Evolutionary conservation across 92 coral and sea anemone species (phyloP).

Genomic region (Meandrina meandrites): DNA sequence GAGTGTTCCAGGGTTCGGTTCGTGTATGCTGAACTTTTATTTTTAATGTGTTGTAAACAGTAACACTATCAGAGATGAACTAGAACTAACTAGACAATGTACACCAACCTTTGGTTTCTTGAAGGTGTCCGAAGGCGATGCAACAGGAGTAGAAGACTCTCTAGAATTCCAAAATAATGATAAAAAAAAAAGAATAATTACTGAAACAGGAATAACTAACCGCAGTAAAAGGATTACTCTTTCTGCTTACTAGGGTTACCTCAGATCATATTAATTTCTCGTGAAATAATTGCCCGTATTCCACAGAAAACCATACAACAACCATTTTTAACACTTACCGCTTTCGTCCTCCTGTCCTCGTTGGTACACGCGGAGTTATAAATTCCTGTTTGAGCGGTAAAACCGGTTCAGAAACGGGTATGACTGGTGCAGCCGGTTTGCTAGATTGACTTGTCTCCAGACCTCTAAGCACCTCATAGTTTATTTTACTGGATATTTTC

Average conservation of each 20-base stretch:
- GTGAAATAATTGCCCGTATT: neutral
- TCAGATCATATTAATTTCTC: neutral
- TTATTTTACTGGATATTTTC: conserved; percentile 94
- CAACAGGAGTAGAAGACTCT: conserved; percentile 42
- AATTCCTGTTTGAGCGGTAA: conserved; percentile 53
- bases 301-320: neutral
- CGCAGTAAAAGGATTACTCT: neutral
- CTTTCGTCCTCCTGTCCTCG: conserved; percentile 69
- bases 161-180: conserved; percentile 1
- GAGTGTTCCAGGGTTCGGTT: neutral
- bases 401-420: conserved; percentile 46
- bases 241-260: neutral
- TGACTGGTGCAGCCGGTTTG: conserved; percentile 60
- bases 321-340: conserved; percentile 45
- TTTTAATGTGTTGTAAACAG: neutral
- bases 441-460: conserved; percentile 81
- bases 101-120: conserved; percentile 57
- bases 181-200: neutral
- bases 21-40: neutral
- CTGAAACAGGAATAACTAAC: neutral
- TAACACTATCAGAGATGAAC: neutral
- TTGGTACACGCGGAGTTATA: conserved; percentile 74
- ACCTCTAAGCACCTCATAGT: conserved; percentile 93
- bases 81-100: too few relatives aligned
- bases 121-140: conserved; percentile 25